Percentiles rank a stretch among this genome's conserved stretches.
phyloP scores from a whole-genome alignment of 1,140 invertebrate species.

The Lepidurus arcticus region DNA sequence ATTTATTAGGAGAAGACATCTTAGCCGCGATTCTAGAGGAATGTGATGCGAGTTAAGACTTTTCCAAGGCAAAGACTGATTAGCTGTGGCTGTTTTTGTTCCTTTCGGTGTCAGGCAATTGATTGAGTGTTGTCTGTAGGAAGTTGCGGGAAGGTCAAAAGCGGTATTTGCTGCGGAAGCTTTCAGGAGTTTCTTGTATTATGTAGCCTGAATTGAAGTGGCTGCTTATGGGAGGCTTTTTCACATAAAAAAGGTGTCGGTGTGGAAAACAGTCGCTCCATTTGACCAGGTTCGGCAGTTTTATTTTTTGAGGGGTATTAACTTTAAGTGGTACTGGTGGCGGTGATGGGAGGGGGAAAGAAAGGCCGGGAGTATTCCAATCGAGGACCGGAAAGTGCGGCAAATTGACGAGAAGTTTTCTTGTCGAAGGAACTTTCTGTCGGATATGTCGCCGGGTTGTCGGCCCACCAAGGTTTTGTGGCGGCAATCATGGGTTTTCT shows the following conservation, averaged over 20 bases:
- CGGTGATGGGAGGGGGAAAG: neutral
- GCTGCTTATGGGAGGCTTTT: neutral
- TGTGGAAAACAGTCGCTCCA: neutral
- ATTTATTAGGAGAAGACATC: no score
- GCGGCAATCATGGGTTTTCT: constrained; percentile 14
- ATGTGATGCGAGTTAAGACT: no score
- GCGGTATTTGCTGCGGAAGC: no score
- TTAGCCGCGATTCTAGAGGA: no score
- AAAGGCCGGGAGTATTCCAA: neutral
- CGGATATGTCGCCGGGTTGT: neutral
- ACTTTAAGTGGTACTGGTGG: neutral
- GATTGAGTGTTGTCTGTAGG: no score
- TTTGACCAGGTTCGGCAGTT: neutral
- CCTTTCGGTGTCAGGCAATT: no score
- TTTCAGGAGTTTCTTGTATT: neutral
- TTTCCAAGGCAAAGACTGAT: no score
- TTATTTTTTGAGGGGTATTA: neutral
- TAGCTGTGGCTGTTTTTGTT: no score
- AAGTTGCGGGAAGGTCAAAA: no score
- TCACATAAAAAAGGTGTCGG: constrained; percentile 4
- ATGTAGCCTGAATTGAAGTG: neutral
- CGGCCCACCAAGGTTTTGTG: constrained; percentile 16
- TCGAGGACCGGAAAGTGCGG: neutral
- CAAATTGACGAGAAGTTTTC: constrained; percentile 10
- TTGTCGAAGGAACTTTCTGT: neutral